Conservation (phyloP, 53 echinoderm and acorn worm species). For the Stichopus horrens region DNA sequence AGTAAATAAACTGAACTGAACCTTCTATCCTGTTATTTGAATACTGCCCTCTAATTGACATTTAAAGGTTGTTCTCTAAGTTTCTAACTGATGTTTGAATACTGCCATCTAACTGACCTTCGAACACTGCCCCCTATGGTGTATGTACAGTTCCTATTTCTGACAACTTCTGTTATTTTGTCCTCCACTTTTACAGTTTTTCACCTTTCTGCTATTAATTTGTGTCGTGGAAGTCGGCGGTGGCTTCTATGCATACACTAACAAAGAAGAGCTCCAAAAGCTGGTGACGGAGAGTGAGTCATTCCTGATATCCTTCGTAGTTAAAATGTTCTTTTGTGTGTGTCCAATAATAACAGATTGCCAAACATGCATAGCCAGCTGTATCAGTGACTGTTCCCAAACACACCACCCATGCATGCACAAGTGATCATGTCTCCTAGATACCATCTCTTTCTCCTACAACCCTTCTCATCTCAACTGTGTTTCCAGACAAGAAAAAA, state of each 20-base stretch:
- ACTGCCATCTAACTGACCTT: not conserved
- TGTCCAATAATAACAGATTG: too few relatives aligned
- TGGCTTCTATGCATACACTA: conserved; percentile 88
- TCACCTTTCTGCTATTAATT: conserved; percentile 80
- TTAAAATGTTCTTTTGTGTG: too few relatives aligned
- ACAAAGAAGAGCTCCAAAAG: conserved; percentile 63
- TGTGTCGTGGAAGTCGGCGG: conserved; percentile 94
- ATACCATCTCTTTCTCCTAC: too few relatives aligned
- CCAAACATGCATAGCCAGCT: too few relatives aligned
- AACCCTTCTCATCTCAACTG: too few relatives aligned
- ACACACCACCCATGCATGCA: too few relatives aligned
- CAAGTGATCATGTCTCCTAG: too few relatives aligned
- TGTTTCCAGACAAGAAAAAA: too few relatives aligned
- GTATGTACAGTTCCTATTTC: not conserved
- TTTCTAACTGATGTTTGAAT: too few relatives aligned
- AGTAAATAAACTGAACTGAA: too few relatives aligned
- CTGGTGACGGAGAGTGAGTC: conserved; percentile 66
- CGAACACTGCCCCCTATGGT: not conserved
- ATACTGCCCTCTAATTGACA: not conserved
- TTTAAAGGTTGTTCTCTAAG: too few relatives aligned
- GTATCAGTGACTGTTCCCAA: too few relatives aligned
- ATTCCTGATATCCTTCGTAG: not conserved
- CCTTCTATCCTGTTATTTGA: not conserved
- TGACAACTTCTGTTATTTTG: not conserved
- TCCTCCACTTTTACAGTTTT: conserved; percentile 66